These are phyloP conservation scores for Brassicogethes aeneus DNA, from an alignment of 2,888 invertebrate genomes.

Conservation along the genomic window DNA sequence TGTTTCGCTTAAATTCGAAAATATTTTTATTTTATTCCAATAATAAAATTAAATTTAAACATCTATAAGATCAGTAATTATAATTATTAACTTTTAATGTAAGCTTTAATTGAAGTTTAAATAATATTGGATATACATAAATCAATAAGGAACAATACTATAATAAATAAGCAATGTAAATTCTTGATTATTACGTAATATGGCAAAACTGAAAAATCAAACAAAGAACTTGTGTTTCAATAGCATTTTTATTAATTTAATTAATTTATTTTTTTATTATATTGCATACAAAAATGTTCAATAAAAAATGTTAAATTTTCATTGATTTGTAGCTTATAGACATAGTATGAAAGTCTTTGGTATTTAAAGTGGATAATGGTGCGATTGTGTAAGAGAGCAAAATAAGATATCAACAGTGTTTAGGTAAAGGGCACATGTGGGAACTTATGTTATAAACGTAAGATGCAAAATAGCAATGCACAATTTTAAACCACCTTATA, in stretches of 20 bases:
- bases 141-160: background rate
- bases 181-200: conserved; percentile 5
- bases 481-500: conserved; percentile 25
- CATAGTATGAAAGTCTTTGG: background rate
- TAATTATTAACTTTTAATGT: background rate
- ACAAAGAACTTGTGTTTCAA: background rate
- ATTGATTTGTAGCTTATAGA: too few relatives aligned
- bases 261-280: too few relatives aligned
- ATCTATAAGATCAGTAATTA: too few relatives aligned
- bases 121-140: background rate
- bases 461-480: conserved; percentile 22
- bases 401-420: conserved; percentile 12
- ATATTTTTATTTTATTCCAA: too few relatives aligned
- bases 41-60: too few relatives aligned
- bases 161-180: conserved; percentile 1
- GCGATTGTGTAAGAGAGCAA: background rate
- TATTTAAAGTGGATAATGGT: background rate
- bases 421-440: conserved; percentile 20
- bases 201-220: background rate
- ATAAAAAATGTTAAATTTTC: too few relatives aligned
- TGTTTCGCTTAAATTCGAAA: too few relatives aligned
- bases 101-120: background rate
- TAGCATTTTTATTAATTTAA: too few relatives aligned
- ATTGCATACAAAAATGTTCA: too few relatives aligned
- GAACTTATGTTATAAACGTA: conserved; percentile 18